phyloP scores from a whole-genome alignment of 2,888 invertebrate species.

The Nyleta sp. region DNA sequence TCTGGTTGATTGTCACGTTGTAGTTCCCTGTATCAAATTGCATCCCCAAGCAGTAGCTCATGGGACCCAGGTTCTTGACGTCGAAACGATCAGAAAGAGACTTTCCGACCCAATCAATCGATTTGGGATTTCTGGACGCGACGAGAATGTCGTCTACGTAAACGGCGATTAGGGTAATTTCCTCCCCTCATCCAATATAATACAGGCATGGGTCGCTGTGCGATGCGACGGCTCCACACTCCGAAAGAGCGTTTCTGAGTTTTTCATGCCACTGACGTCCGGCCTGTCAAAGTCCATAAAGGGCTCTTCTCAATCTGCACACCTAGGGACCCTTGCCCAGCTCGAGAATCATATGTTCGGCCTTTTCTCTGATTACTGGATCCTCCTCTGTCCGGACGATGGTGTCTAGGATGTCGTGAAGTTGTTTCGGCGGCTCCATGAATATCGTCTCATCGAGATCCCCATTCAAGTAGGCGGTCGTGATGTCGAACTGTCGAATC shows the following conservation, averaged over 20 bases:
- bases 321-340: background rate
- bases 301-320: background rate
- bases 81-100: background rate
- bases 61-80: background rate
- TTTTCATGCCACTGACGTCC: background rate
- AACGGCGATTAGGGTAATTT: background rate
- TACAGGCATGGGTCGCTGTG: constrained; percentile 4
- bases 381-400: background rate
- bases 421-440: background rate
- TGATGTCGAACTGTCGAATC: constrained; percentile 52
- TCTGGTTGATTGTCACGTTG: background rate
- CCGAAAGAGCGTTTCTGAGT: background rate
- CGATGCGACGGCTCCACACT: background rate
- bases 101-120: background rate
- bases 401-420: background rate
- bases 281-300: background rate
- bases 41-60: background rate
- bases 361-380: background rate
- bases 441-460: background rate
- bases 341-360: background rate
- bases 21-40: background rate
- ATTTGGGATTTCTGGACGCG: background rate
- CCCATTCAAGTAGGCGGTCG: constrained; percentile 2
- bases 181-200: background rate
- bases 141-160: constrained; percentile 1